Base-by-base conservation (phyloP, 2,888 invertebrate genomes). In the Pterobdella sp. region DNA sequence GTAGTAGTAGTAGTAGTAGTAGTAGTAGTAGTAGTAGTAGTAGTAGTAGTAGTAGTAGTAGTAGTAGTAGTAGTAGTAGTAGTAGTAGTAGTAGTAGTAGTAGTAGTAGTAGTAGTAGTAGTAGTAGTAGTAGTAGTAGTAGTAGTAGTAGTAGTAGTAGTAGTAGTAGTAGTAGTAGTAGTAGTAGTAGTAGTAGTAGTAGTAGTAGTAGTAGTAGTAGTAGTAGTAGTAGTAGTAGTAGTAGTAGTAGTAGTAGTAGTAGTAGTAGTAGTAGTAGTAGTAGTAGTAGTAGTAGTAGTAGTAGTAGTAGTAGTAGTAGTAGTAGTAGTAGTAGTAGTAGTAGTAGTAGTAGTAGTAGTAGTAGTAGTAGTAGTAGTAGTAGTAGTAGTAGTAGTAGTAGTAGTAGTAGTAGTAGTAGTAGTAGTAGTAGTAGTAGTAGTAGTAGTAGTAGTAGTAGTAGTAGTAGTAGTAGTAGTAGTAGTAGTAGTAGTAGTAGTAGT, bases 401-500 rank as follows among this genome's bases (percentile, higher is more conserved):
- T 49, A 49, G 52, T 49, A 49, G 52, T 49, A 49, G 52, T 49
- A n/a, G 52, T 49, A 49, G 52, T 49, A n/a, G 52, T 49, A 49
- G 52, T 49, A n/a, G 52, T 49, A 49, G 52, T 49, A 49, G 52
- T 49, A 49, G 52, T 49, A 49, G 52, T 49, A 49, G 52, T 49
- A 49, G 52, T 49, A 49, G 52, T 49, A 49, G 52, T 49, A 49
- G 52, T 49, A 49, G 52, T 49, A 49, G 52, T 49, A 49, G 52
- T 49, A 49, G 52, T 49, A 49, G 52, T 49, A 49, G 52, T 49
- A 49, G 52, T 49, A 49, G 52, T 49, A 49, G 52, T 49, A 49
- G 52, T 49, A n/a, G 52, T 49, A 49, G 52, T 49, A n/a, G 52
- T 49, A 49, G 52, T 49, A n/a, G n/a, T n/a, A n/a, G n/a, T n/a